Percentiles rank a stretch among this genome's conserved stretches.
These are phyloP conservation scores for Esox niger DNA, from an alignment of 2,113 vertebrate species.

Conservation along the genomic window DNA sequence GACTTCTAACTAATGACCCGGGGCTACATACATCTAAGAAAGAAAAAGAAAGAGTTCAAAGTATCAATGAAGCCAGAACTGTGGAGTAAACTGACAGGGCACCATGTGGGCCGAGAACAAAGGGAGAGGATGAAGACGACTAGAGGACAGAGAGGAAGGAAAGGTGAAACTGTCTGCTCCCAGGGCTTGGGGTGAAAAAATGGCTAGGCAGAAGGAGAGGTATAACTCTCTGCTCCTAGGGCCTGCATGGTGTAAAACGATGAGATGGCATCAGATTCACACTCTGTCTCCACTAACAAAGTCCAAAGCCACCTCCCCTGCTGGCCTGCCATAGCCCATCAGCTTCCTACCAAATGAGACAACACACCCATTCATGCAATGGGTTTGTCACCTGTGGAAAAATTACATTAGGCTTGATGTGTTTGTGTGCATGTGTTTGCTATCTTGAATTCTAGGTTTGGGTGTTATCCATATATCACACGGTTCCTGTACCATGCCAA, in stretches of 20 bases:
- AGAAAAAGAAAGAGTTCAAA: background rate
- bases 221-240: background rate
- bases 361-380: background rate
- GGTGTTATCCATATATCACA: no score
- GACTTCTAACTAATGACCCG: constrained; percentile 12
- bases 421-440: no score
- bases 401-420: no score
- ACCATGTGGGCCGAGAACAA: constrained; percentile 1
- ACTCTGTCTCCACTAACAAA: background rate
- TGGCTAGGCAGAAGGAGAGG: background rate
- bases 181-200: background rate
- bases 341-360: background rate
- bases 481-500: no score
- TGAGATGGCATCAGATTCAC: background rate
- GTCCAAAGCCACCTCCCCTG: background rate
- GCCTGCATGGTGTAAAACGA: background rate
- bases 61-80: constrained; percentile 3
- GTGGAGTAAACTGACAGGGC: background rate
- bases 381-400: background rate
- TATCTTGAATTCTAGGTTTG: no score
- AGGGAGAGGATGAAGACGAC: background rate
- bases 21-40: constrained; percentile 8
- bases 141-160: background rate
- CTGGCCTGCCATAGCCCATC: background rate
- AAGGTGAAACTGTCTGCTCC: background rate